phyloP scores from a whole-genome alignment of 1,140 invertebrate genomes.

The Aradophagus sp. region DNA sequence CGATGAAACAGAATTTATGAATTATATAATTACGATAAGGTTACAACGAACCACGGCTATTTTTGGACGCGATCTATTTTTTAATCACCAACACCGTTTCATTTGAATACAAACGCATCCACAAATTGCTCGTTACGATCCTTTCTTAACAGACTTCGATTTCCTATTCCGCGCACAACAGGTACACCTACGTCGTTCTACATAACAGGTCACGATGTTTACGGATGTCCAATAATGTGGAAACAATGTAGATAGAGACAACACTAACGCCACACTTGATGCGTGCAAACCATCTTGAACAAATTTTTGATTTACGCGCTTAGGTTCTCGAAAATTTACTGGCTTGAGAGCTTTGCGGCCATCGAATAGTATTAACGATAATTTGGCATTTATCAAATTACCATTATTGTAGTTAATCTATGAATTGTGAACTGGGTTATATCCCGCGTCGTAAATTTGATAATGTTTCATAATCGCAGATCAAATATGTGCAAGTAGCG shows the following conservation, averaged over 20 bases:
- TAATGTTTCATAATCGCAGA: too few species aligned
- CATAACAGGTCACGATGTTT: constrained; percentile 38
- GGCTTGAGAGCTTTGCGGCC: too few species aligned
- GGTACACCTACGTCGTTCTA: constrained; percentile 30
- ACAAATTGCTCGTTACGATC: constrained; percentile 53
- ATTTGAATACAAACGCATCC: constrained; percentile 16
- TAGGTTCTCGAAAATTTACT: too few species aligned
- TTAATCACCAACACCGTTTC: constrained; percentile 5
- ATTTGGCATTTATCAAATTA: too few species aligned
- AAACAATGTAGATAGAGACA: constrained; percentile 53
- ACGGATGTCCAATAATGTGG: constrained; percentile 56
- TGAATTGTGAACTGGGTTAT: too few species aligned
- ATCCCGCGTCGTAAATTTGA: too few species aligned
- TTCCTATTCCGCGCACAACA: constrained; percentile 42
- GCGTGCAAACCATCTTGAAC: constrained; percentile 14
- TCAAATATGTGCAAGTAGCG: too few species aligned
- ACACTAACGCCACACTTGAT: constrained; percentile 41
- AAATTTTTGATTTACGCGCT: constrained; percentile 9
- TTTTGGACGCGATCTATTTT: constrained; percentile 12
- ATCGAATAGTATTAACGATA: too few species aligned
- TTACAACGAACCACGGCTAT: too few species aligned
- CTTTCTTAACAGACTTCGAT: constrained; percentile 59
- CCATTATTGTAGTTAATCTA: too few species aligned
- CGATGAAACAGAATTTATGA: too few species aligned
- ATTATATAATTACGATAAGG: too few species aligned